Evolutionary conservation across 2,113 vertebrate species (phyloP).

Genomic region (Phyllostomus discolor): DNA sequence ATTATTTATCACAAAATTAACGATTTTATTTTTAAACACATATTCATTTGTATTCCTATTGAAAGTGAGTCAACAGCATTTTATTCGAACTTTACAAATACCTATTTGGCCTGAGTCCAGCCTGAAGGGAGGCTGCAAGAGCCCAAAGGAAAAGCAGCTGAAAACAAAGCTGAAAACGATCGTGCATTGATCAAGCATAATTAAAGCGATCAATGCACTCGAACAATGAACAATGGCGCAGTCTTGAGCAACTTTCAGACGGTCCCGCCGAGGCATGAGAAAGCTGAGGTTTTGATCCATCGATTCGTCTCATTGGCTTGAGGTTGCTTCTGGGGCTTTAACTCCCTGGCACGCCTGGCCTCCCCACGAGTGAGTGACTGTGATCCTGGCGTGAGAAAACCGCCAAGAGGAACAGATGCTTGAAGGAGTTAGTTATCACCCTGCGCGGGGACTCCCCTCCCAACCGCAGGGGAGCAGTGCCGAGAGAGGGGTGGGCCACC

Average conservation of each 20-base stretch:
- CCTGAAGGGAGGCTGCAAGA: constrained; percentile 20
- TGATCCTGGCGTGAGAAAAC: background rate
- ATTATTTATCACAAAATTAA: constrained; percentile 30
- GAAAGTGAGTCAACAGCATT: constrained; percentile 18
- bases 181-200: background rate
- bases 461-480: background rate
- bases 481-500: no score
- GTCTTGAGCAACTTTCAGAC: background rate
- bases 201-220: background rate
- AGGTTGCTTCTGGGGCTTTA: background rate
- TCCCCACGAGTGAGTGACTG: background rate
- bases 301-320: background rate
- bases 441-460: background rate
- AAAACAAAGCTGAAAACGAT: no score
- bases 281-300: background rate
- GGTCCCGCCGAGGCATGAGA: background rate
- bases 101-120: constrained; percentile 51
- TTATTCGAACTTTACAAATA: constrained; percentile 47
- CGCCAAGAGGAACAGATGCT: background rate
- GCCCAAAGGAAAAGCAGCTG: constrained; percentile 18
- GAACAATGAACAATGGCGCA: background rate
- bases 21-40: constrained; percentile 18
- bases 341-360: background rate
- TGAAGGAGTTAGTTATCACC: no score
- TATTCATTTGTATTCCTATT: background rate